phyloP scores from a whole-genome alignment of 2,797 vertebrate genomes.

The Prunella strophiata region DNA sequence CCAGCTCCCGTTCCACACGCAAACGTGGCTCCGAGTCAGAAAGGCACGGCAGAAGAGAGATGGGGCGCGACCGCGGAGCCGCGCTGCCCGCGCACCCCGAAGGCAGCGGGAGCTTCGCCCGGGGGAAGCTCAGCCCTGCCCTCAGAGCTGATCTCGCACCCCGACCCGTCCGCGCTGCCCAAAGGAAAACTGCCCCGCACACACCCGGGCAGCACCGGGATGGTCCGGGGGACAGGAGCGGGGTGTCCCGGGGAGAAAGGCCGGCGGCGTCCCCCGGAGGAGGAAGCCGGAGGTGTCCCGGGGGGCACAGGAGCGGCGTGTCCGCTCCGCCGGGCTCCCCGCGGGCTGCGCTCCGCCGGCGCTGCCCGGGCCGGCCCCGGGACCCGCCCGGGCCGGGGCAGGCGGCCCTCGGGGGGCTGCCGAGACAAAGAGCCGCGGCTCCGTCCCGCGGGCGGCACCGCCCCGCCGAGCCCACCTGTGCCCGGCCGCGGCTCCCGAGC shows the following conservation, averaged over 20 bases:
- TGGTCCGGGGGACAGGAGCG: neutral
- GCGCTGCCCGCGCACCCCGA: rapidly evolving
- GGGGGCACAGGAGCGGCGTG: too few relatives aligned
- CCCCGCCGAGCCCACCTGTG: neutral
- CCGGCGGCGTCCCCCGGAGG: neutral
- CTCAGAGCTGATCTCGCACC: neutral
- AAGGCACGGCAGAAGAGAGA: neutral
- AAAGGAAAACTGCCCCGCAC: rapidly evolving
- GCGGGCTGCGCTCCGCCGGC: neutral
- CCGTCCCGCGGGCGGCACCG: neutral
- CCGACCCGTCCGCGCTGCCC: neutral
- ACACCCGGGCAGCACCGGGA: neutral
- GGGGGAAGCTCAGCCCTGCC: neutral
- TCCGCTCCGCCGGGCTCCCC: neutral
- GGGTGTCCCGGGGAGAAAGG: neutral
- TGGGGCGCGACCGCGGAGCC: neutral
- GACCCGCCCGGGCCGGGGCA: neutral
- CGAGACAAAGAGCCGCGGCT: neutral
- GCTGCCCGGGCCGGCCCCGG: neutral
- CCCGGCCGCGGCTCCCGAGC: neutral
- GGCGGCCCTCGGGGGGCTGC: neutral
- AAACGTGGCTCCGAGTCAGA: rapidly evolving
- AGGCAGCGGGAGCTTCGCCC: neutral
- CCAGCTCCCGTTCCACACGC: neutral
- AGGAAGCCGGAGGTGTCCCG: neutral